Base-by-base conservation (phyloP, 2,888 invertebrate genomes). In the Eupithecia insigniata region DNA sequence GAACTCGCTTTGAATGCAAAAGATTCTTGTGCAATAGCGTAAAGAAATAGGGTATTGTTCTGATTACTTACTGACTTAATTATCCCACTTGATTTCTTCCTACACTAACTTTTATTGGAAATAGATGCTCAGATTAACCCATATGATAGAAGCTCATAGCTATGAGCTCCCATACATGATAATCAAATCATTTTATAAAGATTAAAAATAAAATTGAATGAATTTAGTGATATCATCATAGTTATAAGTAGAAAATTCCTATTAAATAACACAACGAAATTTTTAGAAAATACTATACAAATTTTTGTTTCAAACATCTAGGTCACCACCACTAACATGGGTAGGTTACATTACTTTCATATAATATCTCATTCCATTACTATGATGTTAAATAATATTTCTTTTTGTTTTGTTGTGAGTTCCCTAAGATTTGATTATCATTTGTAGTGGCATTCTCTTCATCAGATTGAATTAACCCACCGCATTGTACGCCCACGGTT, bases 401-500 rank as follows among this genome's bases (percentile, higher is more conserved):
- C 12, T 39, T 67, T 3, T 39, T 51, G 8, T 22, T 66, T 36
- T 72, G 61, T 18, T 64, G 46, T 70, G 67, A 70, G 36, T 73
- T 34, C 26, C 30, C 64, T 51, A 69, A 73, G 74, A 74, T 70
- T 73, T 76, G 67, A 34, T 79, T 77, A 76, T 67, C 67, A 72
- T 71, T 64, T 68, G 72, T 66, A 66, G 70, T 72, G 70, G 66
- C 34, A 68, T 70, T 66, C 61, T 70, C 34, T 62, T 71, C 70
- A 65, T 69, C 64, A 71, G 74, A 66, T 73, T 60, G 8, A 74
- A 82, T 83, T 86, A 85, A 85, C 84, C 80, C 83, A 76, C 73
- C 70, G 73, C 78, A 85, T 83, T 83, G 83, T 84, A 81, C 83
- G 80, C 80, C 71, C 81, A 80, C 79, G 81, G 80, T 79, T 80